phyloP scores from a whole-genome alignment of 2,113 vertebrate species.

The Nothocercus nigrocapillus region DNA sequence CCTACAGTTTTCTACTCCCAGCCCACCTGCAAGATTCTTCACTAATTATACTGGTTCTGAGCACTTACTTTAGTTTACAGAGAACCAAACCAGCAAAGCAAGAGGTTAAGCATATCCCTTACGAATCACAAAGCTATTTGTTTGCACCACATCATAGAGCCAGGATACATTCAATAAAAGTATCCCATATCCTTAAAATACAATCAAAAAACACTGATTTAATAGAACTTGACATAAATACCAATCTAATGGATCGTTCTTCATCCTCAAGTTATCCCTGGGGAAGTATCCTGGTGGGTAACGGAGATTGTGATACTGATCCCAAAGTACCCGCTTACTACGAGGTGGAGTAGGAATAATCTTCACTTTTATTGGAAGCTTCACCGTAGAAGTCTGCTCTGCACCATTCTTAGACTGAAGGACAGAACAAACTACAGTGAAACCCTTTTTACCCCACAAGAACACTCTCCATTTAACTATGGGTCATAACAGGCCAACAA shows the following conservation, averaged over 20 bases:
- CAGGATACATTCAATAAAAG: background rate
- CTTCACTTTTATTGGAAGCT: constrained; percentile 96
- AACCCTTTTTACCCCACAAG: background rate
- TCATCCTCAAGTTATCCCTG: constrained; percentile 97
- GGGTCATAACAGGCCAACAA: background rate
- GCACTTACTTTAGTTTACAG: background rate
- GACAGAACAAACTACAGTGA: constrained; percentile 27
- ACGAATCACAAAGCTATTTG: background rate
- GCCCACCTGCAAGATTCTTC: background rate
- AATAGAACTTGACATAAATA: constrained; percentile 69
- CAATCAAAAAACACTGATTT: background rate
- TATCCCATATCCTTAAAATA: background rate
- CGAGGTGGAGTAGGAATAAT: constrained; percentile 95
- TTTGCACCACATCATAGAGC: background rate
- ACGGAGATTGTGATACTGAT: constrained; percentile 98
- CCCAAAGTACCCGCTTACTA: constrained; percentile 95
- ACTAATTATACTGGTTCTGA: background rate
- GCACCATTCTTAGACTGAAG: constrained; percentile 86
- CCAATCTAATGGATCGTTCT: constrained; percentile 98
- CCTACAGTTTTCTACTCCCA: background rate
- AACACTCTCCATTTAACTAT: background rate
- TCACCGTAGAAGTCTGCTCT: constrained; percentile 93
- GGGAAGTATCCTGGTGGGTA: constrained; percentile 98
- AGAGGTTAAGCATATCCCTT: background rate
- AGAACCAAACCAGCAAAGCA: background rate